Base-by-base conservation (phyloP, 1,140 invertebrate species). In the Ladona fulva region DNA sequence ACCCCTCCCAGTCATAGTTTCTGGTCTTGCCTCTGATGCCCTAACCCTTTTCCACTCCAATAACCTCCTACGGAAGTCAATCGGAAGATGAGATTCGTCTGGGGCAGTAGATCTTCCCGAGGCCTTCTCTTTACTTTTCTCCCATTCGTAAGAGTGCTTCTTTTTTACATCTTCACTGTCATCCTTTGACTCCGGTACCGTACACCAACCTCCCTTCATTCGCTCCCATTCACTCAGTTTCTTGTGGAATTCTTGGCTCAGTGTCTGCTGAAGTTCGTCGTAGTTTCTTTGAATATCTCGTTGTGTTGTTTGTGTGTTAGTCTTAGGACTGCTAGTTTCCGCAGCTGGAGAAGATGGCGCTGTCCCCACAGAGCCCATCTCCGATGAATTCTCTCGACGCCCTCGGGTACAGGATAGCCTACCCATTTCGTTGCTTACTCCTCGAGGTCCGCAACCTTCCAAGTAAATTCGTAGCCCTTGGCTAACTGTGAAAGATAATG, bases 11-110 rank as follows among this genome's bases (percentile, higher is more conserved):
- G 74, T 79, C 52, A 77, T 77, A 1, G 29, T 8, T 5, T 37
- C 29, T 52, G 22, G 77, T 19, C 79, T 82, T 74, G 80, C 79
- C 0, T 83, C 83, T 19, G 84, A 85, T 24, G 90, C 91, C 81
- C 92, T 93, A 81, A 91, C 90, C n/a, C 91, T 89, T 81, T 94
- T 91, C 94, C 93, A 95, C 82, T 95, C 94, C 80, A 92, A 89
- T 0, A 95, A 84, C 83, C 95, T 95, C 84, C 93, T 93, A 59
- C 90, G 88, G 83, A 94, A 94, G 79, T 94, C 92, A 0, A 91
- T 89, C 1, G 92, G 91, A 5, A 94, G 82, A 81, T 92, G 89
- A 74, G 92, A 91, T 80, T 93, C 91, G 42, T 85, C 82, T 5
- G 52, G 16, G 52, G 52, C 16, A 37, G 29, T 37, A 8, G 29